Evolutionary conservation across 2,113 vertebrate species (phyloP).

Genomic region (Pipra filicauda): DNA sequence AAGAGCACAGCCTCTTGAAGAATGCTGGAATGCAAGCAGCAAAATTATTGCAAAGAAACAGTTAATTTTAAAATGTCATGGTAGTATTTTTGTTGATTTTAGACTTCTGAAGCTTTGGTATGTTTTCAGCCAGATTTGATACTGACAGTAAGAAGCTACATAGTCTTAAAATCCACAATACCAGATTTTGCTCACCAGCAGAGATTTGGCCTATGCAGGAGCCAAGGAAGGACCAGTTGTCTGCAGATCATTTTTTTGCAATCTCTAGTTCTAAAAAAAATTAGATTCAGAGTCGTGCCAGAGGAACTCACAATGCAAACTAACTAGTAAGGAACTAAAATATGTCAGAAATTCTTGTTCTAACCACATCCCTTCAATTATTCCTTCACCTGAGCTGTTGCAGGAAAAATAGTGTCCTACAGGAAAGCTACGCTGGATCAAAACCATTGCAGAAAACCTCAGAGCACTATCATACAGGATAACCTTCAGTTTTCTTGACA

Average conservation of each 20-base stretch:
- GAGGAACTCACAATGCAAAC: not conserved
- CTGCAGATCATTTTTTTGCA: not conserved
- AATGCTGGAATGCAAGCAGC: not conserved
- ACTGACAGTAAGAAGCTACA: not conserved
- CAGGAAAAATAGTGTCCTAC: not conserved
- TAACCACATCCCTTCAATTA: not conserved
- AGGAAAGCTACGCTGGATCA: not conserved
- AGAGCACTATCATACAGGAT: not conserved
- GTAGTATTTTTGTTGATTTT: not conserved
- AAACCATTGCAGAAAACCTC: not conserved
- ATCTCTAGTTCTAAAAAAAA: not conserved
- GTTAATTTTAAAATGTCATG: not conserved
- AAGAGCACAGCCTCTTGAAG: not conserved
- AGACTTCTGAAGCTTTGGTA: not conserved
- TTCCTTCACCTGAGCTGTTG: not conserved
- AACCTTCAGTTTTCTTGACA: not conserved
- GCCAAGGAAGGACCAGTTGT: not conserved
- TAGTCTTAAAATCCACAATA: not conserved
- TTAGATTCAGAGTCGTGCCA: not conserved
- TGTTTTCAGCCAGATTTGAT: not conserved
- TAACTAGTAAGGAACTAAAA: not conserved
- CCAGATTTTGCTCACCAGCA: not conserved
- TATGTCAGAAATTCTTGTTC: not conserved
- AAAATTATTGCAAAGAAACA: not conserved
- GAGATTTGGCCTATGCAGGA: not conserved